Evolutionary conservation across 2,797 vertebrate species (phyloP).

Genomic region (Ctenopoma multispine): DNA sequence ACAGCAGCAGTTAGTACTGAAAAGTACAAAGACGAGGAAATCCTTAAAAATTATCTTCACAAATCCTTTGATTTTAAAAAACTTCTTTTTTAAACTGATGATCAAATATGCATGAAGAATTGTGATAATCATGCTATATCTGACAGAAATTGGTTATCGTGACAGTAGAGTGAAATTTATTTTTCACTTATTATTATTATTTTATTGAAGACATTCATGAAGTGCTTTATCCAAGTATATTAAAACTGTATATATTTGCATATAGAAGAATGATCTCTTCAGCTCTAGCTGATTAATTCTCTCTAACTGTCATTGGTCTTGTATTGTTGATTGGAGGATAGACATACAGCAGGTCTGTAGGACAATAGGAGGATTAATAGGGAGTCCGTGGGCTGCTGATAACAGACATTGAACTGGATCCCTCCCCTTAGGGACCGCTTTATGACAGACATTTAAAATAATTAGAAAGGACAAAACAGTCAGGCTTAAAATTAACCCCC

Average conservation of each 20-base stretch:
- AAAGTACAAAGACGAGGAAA: conserved; percentile 15
- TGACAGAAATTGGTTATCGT: background rate
- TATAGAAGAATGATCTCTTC: conserved; percentile 27
- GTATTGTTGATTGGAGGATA: conserved; percentile 54
- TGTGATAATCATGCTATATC: background rate
- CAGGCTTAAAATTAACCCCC: conserved; percentile 71
- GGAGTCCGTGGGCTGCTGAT: conserved; percentile 75
- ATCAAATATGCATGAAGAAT: conserved; percentile 15
- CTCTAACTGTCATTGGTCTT: conserved; percentile 59
- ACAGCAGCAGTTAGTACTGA: conserved; percentile 4
- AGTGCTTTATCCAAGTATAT: conserved; percentile 3
- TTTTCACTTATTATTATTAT: background rate
- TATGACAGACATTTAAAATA: conserved; percentile 83
- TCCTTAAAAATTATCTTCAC: conserved; percentile 24
- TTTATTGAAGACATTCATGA: background rate
- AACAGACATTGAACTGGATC: conserved; percentile 64
- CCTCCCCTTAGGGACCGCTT: conserved; percentile 61
- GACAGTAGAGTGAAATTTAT: background rate
- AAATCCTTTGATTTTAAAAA: conserved; percentile 20
- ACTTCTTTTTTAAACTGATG: background rate
- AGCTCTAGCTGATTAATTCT: conserved; percentile 62
- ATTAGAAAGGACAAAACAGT: conserved; percentile 79
- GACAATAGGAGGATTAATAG: conserved; percentile 77
- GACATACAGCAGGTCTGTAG: conserved; percentile 65
- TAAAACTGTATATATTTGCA: conserved; percentile 24